phyloP scores from a whole-genome alignment of 1,140 invertebrate species.

The Adelges cooleyi region DNA sequence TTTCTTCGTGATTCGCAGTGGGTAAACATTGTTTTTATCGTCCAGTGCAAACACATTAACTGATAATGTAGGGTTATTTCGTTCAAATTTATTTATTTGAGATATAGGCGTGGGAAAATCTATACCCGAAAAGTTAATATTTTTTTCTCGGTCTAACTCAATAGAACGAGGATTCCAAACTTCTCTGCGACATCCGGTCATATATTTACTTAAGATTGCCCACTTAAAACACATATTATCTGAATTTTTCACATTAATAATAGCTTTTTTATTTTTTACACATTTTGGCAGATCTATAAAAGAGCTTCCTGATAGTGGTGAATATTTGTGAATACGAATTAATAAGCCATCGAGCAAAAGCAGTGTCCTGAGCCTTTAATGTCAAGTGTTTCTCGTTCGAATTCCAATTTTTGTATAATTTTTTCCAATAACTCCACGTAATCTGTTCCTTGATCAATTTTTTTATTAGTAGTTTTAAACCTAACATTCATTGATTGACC shows the following conservation, averaged over 20 bases:
- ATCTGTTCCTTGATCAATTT: too few species aligned
- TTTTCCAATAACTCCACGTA: too few species aligned
- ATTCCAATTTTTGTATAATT: neutral
- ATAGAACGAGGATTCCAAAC: too few species aligned
- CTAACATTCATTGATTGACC: too few species aligned
- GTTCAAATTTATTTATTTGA: neutral
- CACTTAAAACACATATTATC: conserved; percentile 3
- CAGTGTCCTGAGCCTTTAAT: neutral
- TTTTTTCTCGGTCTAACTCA: neutral
- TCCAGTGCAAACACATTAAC: neutral
- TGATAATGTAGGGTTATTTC: neutral
- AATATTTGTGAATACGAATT: neutral
- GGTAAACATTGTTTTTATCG: neutral
- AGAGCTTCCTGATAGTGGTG: neutral
- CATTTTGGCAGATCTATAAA: neutral
- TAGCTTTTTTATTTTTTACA: neutral
- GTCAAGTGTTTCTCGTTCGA: neutral
- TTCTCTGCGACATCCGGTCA: too few species aligned
- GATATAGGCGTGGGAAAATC: neutral
- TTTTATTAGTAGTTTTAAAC: too few species aligned
- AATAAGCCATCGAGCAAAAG: neutral
- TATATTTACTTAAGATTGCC: neutral
- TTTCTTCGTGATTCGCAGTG: neutral
- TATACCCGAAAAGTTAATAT: neutral
- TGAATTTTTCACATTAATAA: neutral